These are phyloP conservation scores for Tokudaia muenninki DNA, from an alignment of 2,797 vertebrate genomes.

Conservation along the genomic window DNA sequence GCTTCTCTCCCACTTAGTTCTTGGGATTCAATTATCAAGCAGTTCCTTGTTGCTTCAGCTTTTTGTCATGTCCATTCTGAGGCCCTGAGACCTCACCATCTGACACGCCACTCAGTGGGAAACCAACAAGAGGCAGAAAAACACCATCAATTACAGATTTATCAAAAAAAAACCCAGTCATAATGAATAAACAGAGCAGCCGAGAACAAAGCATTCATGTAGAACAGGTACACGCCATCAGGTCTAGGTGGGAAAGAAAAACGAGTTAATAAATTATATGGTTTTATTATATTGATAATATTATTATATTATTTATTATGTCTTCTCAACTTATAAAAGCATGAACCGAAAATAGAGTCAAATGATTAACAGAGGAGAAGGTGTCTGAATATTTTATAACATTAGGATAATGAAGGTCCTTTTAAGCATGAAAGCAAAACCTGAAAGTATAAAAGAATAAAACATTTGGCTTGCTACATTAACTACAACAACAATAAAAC, in stretches of 20 bases:
- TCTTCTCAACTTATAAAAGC: neutral
- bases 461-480: neutral
- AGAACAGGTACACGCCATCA: neutral
- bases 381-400: neutral
- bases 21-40: neutral
- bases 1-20: neutral
- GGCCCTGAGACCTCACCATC: neutral
- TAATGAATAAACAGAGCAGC: neutral
- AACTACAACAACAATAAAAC: neutral
- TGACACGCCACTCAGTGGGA: neutral
- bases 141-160: neutral
- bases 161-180: neutral
- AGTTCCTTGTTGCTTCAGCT: neutral
- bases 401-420: neutral
- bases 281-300: neutral
- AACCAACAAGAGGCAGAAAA: neutral
- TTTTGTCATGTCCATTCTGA: neutral
- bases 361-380: neutral
- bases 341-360: slow-evolving; percentile 15
- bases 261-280: neutral
- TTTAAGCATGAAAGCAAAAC: slow-evolving; percentile 32
- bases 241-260: neutral
- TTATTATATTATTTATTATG: neutral
- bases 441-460: slow-evolving; percentile 8
- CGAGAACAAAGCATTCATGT: neutral